These are phyloP conservation scores for Tetramorium parvispinum DNA, from an alignment of 1,140 invertebrate genomes.

Conservation along the genomic window DNA sequence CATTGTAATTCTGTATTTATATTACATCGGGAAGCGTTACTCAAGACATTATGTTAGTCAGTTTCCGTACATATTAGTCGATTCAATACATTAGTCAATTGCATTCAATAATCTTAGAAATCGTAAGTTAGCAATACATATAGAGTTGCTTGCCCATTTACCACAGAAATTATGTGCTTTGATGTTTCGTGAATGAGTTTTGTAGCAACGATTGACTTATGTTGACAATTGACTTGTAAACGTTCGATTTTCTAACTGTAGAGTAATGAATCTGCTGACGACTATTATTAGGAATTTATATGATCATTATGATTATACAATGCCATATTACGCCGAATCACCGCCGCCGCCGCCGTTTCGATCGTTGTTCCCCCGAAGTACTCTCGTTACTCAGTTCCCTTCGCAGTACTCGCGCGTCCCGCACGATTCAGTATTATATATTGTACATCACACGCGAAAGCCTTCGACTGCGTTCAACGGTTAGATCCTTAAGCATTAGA, in stretches of 20 bases:
- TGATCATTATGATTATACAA: conserved; percentile 20
- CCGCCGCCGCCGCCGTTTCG: conserved; percentile 32
- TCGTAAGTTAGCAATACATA: neutral
- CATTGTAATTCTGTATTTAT: neutral
- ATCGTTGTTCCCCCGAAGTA: neutral
- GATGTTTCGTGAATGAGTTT: conserved; percentile 41
- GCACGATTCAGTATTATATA: conserved; percentile 37
- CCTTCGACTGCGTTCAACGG: conserved; percentile 41
- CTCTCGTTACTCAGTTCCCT: conserved; percentile 29
- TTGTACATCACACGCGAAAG: conserved; percentile 26
- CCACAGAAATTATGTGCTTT: conserved; percentile 33
- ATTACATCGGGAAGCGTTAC: conserved; percentile 30
- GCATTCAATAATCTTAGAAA: neutral
- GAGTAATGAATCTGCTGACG: conserved; percentile 57
- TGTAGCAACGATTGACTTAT: conserved; percentile 44
- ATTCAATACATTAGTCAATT: conserved; percentile 15
- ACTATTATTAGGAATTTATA: conserved; percentile 56
- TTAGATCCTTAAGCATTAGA: conserved; percentile 39
- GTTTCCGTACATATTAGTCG: neutral
- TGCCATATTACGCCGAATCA: conserved; percentile 54
- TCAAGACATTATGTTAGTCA: neutral
- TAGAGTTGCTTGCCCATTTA: conserved; percentile 54
- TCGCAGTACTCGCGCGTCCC: conserved; percentile 24
- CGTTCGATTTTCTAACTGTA: conserved; percentile 70
- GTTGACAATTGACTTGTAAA: conserved; percentile 53